Evolutionary conservation across 2,113 vertebrate species (phyloP).

Genomic region (Rhinolophus ferrumequinum): DNA sequence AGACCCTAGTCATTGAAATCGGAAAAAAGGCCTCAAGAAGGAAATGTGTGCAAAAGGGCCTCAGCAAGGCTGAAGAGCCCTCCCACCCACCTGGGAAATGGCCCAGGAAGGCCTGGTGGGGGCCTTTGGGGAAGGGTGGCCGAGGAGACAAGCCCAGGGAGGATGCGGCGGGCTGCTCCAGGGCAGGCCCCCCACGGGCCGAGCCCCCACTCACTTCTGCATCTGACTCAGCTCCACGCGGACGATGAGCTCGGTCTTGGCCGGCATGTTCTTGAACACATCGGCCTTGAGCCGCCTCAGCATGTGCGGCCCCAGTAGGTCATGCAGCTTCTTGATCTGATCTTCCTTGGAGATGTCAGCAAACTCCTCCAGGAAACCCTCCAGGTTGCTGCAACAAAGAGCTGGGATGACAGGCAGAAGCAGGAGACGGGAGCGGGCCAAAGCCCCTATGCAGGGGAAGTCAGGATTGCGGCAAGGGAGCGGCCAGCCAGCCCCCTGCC

Average conservation of each 20-base stretch:
- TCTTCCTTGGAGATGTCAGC: slow-evolving; percentile 99
- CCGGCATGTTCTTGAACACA: slow-evolving; percentile 99
- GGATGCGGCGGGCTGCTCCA: fast-evolving
- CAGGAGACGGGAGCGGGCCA: not conserved
- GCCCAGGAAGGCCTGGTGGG: not conserved
- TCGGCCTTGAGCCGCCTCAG: slow-evolving; percentile 96
- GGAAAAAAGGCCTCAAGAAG: not conserved
- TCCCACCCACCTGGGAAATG: not conserved
- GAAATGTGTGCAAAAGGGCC: not conserved
- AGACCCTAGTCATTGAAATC: no score
- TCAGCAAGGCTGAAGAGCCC: fast-evolving
- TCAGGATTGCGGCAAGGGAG: fast-evolving
- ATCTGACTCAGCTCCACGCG: slow-evolving; percentile 98
- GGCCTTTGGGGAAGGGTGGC: not conserved
- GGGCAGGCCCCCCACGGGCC: fast-evolving
- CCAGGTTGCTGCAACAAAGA: slow-evolving; percentile 92
- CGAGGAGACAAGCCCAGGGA: not conserved
- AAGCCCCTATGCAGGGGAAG: not conserved
- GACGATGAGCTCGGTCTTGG: slow-evolving; percentile 98
- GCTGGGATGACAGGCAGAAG: not conserved
- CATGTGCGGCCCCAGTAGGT: slow-evolving; percentile 98
- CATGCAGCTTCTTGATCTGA: slow-evolving; percentile 99
- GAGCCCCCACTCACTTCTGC: slow-evolving; percentile 92
- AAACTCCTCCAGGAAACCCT: slow-evolving; percentile 99
- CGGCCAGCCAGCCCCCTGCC: not conserved